A percentile compares a stretch with the other conserved stretches of the same genome.
These are phyloP conservation scores for Ophion obscuratus DNA, from an alignment of 2,888 invertebrate species.

Conservation along the genomic window DNA sequence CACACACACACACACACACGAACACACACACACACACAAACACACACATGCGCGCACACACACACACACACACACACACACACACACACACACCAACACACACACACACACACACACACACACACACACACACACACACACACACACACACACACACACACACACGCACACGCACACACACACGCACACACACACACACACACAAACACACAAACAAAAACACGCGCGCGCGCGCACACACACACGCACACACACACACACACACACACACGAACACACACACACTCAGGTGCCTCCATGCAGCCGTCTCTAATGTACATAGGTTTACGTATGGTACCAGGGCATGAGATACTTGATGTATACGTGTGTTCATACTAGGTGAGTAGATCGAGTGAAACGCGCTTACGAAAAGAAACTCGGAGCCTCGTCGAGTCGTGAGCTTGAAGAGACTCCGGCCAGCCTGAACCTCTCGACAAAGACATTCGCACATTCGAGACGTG, in stretches of 20 bases:
- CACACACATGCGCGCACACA: slow-evolving; percentile 12
- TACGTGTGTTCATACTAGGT: slow-evolving; percentile 45
- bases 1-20: slow-evolving; percentile 13
- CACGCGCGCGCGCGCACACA: slow-evolving; percentile 32
- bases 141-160: slow-evolving; percentile 11
- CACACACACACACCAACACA: slow-evolving; percentile 14
- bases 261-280: slow-evolving; percentile 8
- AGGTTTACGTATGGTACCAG: slow-evolving; percentile 31
- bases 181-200: slow-evolving; percentile 23
- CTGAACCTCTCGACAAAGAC: background rate
- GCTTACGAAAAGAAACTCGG: slow-evolving; percentile 31
- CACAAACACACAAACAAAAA: slow-evolving; percentile 33
- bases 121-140: slow-evolving; percentile 10
- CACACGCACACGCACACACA: slow-evolving; percentile 10
- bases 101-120: slow-evolving; percentile 12
- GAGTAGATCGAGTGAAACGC: slow-evolving; percentile 61
- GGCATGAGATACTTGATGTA: slow-evolving; percentile 55
- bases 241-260: slow-evolving; percentile 27
- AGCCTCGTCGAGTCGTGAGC: slow-evolving; percentile 10
- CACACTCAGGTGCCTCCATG: slow-evolving; percentile 26
- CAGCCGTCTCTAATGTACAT: slow-evolving; percentile 47
- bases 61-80: slow-evolving; percentile 5
- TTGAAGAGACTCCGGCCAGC: slow-evolving; percentile 13
- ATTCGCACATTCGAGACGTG: background rate
- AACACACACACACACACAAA: slow-evolving; percentile 5